Evolutionary conservation across 2,888 invertebrate species (phyloP).

Genomic region (Melipona beecheii): DNA sequence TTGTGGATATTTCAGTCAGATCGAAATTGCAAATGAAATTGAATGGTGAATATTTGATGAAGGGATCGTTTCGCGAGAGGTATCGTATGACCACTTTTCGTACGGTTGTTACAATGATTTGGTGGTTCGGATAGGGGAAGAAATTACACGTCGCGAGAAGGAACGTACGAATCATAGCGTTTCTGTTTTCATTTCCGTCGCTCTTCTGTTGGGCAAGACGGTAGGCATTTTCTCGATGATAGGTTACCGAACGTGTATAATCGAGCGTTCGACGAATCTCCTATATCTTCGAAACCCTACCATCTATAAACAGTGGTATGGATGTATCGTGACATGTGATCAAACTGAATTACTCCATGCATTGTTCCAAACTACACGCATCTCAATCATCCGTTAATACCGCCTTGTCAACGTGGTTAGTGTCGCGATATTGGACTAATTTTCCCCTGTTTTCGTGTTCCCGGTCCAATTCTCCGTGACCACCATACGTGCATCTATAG

Average conservation of each 20-base stretch:
- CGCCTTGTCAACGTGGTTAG: neutral
- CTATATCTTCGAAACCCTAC: neutral
- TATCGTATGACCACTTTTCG: neutral
- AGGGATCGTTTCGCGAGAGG: neutral
- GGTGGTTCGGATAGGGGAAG: neutral
- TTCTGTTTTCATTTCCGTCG: slow-evolving; percentile 1
- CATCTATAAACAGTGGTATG: neutral
- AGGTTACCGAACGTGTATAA: slow-evolving; percentile 6
- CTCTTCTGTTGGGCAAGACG: neutral
- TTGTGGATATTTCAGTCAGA: slow-evolving; percentile 18
- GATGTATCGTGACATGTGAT: neutral
- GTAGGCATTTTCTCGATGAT: slow-evolving; percentile 16
- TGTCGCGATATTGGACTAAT: neutral
- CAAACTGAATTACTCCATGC: neutral
- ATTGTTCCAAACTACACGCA: neutral
- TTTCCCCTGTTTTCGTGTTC: neutral
- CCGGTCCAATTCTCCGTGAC: neutral
- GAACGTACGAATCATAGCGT: slow-evolving; percentile 5
- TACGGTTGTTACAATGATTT: neutral
- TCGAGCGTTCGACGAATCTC: neutral
- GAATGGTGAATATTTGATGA: slow-evolving; percentile 52
- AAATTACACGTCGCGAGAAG: slow-evolving; percentile 8
- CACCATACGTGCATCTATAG: neutral
- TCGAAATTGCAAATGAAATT: slow-evolving; percentile 53
- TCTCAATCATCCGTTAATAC: slow-evolving; percentile 6